phyloP scores from a whole-genome alignment of 2,797 vertebrate species.

The Xyrichtys novacula region DNA sequence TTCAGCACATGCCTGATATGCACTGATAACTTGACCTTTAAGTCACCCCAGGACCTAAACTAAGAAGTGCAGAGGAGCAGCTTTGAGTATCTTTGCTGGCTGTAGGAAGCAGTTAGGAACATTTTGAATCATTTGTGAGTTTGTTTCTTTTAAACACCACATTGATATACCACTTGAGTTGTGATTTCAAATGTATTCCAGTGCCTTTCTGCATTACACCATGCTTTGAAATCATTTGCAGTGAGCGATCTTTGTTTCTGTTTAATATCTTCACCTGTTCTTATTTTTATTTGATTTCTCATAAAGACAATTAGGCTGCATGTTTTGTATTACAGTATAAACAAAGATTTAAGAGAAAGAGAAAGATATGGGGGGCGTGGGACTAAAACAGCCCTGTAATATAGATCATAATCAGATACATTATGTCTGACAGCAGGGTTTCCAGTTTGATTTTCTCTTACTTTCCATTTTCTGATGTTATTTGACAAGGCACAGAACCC shows the following conservation, averaged over 20 bases:
- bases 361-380: no score
- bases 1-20: background rate
- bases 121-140: conserved; percentile 13
- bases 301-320: background rate
- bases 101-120: conserved; percentile 5
- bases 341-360: background rate
- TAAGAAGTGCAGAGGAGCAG: background rate
- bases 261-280: background rate
- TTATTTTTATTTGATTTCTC: conserved; percentile 3
- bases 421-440: background rate
- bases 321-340: background rate
- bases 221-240: background rate
- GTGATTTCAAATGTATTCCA: background rate
- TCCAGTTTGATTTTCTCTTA: background rate
- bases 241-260: background rate
- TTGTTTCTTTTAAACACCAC: conserved; percentile 6
- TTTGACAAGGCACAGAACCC: background rate
- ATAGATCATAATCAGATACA: background rate
- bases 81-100: conserved; percentile 4
- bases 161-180: conserved; percentile 1
- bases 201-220: background rate
- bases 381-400: background rate
- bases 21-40: conserved; percentile 5
- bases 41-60: background rate
- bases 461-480: background rate